Base-by-base conservation (phyloP, 2,797 vertebrate genomes). In the Vultur gryphus region DNA sequence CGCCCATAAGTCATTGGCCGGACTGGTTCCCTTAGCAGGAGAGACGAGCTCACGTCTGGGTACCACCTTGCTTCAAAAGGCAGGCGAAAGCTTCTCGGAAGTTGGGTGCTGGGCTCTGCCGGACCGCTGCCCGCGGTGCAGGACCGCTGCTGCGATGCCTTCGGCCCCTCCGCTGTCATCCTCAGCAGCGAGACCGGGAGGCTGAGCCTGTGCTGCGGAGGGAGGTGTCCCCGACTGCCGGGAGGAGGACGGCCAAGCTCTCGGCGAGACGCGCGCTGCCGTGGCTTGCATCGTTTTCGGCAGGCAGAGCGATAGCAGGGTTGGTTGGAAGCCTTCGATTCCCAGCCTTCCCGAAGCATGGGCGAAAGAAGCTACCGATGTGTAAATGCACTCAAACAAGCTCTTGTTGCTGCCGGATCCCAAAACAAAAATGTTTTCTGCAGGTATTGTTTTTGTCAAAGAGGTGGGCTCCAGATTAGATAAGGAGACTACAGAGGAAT, bases 361-460 rank as follows among this genome's bases (percentile, higher is more conserved):
- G 70, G 37, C 31, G n/a, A 16, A 16, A 26, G 59, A 2, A 33
- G 51, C n/a, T 13, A 5, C 39, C 6, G 18, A 5, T 3, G 51
- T 4, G 29, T 31, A 6, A 35, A 25, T 0, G 13, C 25, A 0
- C 62, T 37, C 2, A 0, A 8, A 29, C 5, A 2, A 20, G 28
- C 35, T 55, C 13, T 23, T 25, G 26, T 18, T 5, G 20, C 77
- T 86, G 71, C 48, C 52, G 24, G 46, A 6, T 54, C 65, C 35
- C 4, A 3, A 33, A 41, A 16, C 10, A 48, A 13, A 57, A 69
- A 7, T 6, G 4, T 23, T 49, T 43, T 29, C 57, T 64, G 37
- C 33, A 23, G 48, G 49, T 19, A 2, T 8, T 16, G 10, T 52
- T 59, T 20, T 65, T 12, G 4, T 43, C 41, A 11, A 17, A 37